Evolutionary conservation across 2,113 vertebrate genomes (phyloP), one percentile per base, ranked within the genome.

Genomic region (Rhagologus leucostigma): DNA sequence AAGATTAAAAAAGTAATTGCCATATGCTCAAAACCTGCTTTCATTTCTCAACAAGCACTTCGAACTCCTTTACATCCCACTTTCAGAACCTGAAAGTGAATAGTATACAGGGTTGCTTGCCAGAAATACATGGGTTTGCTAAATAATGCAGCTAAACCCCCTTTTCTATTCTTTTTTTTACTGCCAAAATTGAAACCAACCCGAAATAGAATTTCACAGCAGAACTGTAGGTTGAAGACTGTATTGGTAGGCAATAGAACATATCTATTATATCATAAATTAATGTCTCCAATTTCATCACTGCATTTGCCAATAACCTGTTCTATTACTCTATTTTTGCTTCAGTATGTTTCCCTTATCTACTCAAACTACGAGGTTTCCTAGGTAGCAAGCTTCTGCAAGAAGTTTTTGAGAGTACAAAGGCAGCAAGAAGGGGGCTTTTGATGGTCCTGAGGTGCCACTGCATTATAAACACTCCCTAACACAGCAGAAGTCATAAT

Each of bases 401-500:
- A n/a, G 29, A 82, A 82, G 30, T 39, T 91, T 91, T 53, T 71
- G 16, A 1, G 1, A 78, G 39, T 29, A 70, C n/a, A 47, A 32
- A 92, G 39, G 19, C 42, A 64, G n/a, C 33, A 93, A 37, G 22
- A 70, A 64, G 0, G 0, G 9, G 23, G 10, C 18, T 78, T 92
- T 11, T 62, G 32, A 56, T 33, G 30, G 52, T 41, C 27, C 44
- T n/a, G 32, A 50, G 14, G 6, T 44, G 37, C 15, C 32, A 33
- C 32, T 53, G 50, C 37, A 46, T 52, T 41, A 46, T 5, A 70
- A 63, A 56, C 52, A 65, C 10, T 37, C 23, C 4, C 11, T 10
- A 19, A 60, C 29, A 35, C 0, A 0, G 7, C 3, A 77, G 3
- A 75, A 86, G 16, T 46, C 73, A 24, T 24, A 78, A 70, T 20